These are phyloP conservation scores for Dipus sagitta DNA, from an alignment of 2,797 vertebrate species.

Conservation along the genomic window DNA sequence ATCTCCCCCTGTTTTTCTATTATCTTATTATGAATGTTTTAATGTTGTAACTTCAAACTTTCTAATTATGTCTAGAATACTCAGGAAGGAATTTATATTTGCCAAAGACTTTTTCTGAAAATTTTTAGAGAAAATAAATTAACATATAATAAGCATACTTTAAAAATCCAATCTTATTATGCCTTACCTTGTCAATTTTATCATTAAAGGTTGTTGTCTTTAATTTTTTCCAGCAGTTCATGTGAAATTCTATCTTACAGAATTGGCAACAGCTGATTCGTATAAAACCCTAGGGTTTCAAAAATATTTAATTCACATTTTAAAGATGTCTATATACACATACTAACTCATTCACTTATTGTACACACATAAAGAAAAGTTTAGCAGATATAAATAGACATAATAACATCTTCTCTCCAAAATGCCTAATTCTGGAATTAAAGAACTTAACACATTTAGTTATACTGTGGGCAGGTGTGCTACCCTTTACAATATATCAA, in stretches of 20 bases:
- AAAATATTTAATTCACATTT: constrained; percentile 36
- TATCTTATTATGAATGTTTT: background rate
- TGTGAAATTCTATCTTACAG: constrained; percentile 95
- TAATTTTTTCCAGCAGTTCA: constrained; percentile 95
- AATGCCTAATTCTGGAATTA: background rate
- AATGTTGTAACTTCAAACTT: constrained; percentile 33
- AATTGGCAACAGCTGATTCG: constrained; percentile 92
- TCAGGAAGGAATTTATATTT: constrained; percentile 24
- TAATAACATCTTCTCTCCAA: background rate
- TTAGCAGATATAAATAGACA: background rate
- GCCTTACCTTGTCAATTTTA: constrained; percentile 95
- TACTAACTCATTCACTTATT: background rate
- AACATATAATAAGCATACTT: background rate
- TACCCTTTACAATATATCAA: background rate
- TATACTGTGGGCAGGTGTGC: background rate
- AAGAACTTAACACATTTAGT: background rate
- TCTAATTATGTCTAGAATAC: background rate
- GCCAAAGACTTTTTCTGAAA: constrained; percentile 7
- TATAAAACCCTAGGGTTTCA: constrained; percentile 93
- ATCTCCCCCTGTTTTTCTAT: background rate
- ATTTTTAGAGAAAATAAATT: background rate
- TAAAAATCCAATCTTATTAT: background rate
- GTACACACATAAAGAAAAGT: background rate
- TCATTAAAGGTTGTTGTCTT: constrained; percentile 91
- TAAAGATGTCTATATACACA: background rate